A percentile compares a stretch with the other conserved stretches of the same genome.
Conservation (phyloP, 2,888 invertebrate genomes). For the Eremobia ochroleuca region DNA sequence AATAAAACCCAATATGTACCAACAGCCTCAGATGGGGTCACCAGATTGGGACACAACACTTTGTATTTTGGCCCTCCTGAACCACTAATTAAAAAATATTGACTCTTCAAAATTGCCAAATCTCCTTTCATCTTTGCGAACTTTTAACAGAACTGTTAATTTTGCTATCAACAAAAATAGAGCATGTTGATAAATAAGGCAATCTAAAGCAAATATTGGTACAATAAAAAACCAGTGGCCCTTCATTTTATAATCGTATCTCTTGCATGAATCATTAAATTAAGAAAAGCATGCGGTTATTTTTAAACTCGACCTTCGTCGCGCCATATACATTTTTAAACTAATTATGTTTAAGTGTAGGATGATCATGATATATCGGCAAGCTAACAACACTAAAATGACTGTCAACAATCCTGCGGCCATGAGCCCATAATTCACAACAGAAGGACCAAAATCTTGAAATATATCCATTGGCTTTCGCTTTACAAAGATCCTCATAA, state of each 20-base stretch:
- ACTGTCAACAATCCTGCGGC: slow-evolving; percentile 69
- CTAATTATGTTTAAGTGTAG: slow-evolving; percentile 73
- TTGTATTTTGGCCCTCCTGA: slow-evolving; percentile 69
- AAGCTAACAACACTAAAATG: slow-evolving; percentile 73
- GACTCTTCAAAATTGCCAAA: slow-evolving; percentile 45
- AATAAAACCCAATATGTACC: slow-evolving; percentile 77
- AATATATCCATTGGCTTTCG: slow-evolving; percentile 66
- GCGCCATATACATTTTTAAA: slow-evolving; percentile 64
- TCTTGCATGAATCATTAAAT: slow-evolving; percentile 71
- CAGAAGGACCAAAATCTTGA: slow-evolving; percentile 64
- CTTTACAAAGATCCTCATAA: slow-evolving; percentile 68
- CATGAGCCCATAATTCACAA: slow-evolving; percentile 70
- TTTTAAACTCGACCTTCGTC: slow-evolving; percentile 72
- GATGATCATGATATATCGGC: slow-evolving; percentile 71
- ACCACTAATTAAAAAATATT: slow-evolving; percentile 74
- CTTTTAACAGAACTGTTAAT: background rate
- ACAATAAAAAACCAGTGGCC: slow-evolving; percentile 22
- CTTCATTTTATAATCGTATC: slow-evolving; percentile 43
- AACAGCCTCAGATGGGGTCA: slow-evolving; percentile 84
- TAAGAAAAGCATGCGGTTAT: slow-evolving; percentile 70
- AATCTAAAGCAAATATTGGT: slow-evolving; percentile 26
- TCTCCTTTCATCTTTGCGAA: slow-evolving; percentile 12
- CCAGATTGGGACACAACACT: slow-evolving; percentile 80
- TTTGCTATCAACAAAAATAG: background rate
- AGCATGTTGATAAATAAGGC: slow-evolving; percentile 1